Evolutionary conservation across 2,113 vertebrate genomes (phyloP), one percentile per base, ranked within the genome.

Genomic region (Epinephelus lanceolatus): DNA sequence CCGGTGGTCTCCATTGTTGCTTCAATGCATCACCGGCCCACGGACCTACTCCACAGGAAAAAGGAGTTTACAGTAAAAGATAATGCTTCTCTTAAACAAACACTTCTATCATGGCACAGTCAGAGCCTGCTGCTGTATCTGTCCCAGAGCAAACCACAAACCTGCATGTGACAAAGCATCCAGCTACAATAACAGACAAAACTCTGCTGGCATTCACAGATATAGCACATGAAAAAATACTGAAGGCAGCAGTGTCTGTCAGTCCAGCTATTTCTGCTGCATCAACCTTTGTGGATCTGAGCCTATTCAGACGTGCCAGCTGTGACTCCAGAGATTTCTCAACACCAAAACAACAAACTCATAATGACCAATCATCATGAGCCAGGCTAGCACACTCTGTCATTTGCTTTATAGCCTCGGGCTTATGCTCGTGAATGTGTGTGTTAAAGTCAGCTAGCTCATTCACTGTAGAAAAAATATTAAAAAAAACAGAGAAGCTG

Each of bases 1-100:
- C 96, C 96, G 72, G 96, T 94, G 84, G 90, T 87, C 72, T 96
- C 96, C 93, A 95, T 96, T 53, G 65, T 92, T 19, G 18, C 40
- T 42, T 92, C 83, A 92, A 33, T 2, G 56, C 86, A 89, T 91
- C 53, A 82, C 89, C 76, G 17, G 65, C 25, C 19, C 21, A 71
- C 59, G 40, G 55, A 75, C 47, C 89, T 90, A 14, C 33, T 33
- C 2, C 0, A 65, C 13, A 70, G 21, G 19, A 25, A 33, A 60
- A 73, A 17, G 30, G 17, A 53, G 2, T 37, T 37, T 2, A 63
- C 15, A 37, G 56, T 63, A n/a, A 76, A 63, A 3, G 8, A 23
- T 19, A 15, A 56, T 9, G 33, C 8, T 37, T 14, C n/a, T 15
- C 51, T 49, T 59, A 12, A 23, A 40, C 30, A 21, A 52, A 21